Percentiles rank a stretch among this genome's conserved stretches.
Evolutionary conservation across 2,113 vertebrate species (phyloP).

Genomic region (Macquaria australasica): DNA sequence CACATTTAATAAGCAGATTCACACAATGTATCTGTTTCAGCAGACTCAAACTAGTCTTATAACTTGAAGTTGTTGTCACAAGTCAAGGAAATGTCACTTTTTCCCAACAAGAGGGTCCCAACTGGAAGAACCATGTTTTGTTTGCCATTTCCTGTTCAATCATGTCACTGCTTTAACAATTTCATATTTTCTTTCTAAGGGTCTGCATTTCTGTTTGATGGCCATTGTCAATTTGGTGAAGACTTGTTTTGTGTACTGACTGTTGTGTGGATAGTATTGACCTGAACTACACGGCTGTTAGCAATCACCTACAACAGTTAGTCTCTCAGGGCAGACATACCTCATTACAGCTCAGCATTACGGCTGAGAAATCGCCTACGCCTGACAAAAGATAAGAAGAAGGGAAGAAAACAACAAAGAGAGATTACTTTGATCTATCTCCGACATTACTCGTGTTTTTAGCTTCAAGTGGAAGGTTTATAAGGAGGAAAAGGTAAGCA

Average conservation of each 20-base stretch:
- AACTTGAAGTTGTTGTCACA: background rate
- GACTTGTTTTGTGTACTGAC: conserved; percentile 10
- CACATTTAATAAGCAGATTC: background rate
- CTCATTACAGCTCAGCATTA: conserved; percentile 58
- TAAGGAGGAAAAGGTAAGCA: conserved; percentile 41
- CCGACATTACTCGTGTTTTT: background rate
- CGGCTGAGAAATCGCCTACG: conserved; percentile 37
- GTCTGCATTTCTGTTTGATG: conserved; percentile 46
- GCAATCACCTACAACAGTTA: conserved; percentile 30
- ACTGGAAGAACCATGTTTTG: conserved; percentile 27
- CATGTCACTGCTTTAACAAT: conserved; percentile 69
- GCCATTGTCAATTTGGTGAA: conserved; percentile 57
- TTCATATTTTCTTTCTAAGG: conserved; percentile 42
- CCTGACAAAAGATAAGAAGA: conserved; percentile 55
- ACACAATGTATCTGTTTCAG: background rate
- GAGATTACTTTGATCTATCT: conserved; percentile 55
- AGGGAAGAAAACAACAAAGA: conserved; percentile 46
- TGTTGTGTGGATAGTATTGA: conserved; percentile 26
- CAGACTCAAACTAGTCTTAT: background rate
- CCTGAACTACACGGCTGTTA: conserved; percentile 33
- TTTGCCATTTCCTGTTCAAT: conserved; percentile 41
- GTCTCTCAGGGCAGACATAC: conserved; percentile 49
- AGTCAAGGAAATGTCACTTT: conserved; percentile 24
- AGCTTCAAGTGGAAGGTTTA: conserved; percentile 5
- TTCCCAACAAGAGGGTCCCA: conserved; percentile 25